Conservation (phyloP, 2,113 vertebrate species). For the Myocastor coypus region DNA sequence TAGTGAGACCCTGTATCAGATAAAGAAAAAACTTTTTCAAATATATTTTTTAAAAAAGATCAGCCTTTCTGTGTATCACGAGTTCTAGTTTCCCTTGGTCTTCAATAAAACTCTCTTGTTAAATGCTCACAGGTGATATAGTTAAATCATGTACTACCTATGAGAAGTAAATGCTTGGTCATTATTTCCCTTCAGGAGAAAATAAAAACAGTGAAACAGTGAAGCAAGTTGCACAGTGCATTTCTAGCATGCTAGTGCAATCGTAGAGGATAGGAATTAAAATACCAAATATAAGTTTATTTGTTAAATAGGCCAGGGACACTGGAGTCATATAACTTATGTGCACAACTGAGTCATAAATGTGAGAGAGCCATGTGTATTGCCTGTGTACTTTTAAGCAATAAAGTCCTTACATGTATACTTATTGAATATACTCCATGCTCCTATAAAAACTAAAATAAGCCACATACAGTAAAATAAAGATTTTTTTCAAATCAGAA, state of each 20-base stretch:
- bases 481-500: background rate
- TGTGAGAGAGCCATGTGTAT: background rate
- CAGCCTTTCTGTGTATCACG: background rate
- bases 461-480: background rate
- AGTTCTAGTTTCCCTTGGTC: background rate
- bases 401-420: background rate
- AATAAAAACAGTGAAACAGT: constrained; percentile 35
- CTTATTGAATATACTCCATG: background rate
- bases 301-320: background rate
- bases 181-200: background rate
- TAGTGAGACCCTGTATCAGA: too few relatives aligned
- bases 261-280: background rate
- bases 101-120: background rate
- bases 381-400: background rate
- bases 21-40: too few relatives aligned
- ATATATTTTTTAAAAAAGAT: too few relatives aligned
- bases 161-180: background rate
- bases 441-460: background rate
- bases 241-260: background rate
- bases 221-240: background rate
- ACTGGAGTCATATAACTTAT: background rate
- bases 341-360: background rate
- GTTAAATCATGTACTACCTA: background rate
- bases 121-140: background rate
- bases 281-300: background rate